A percentile compares a stretch with the other conserved stretches of the same genome.
Conservation (phyloP, 2,797 vertebrate genomes). For the Chaetodon trifasciatus region DNA sequence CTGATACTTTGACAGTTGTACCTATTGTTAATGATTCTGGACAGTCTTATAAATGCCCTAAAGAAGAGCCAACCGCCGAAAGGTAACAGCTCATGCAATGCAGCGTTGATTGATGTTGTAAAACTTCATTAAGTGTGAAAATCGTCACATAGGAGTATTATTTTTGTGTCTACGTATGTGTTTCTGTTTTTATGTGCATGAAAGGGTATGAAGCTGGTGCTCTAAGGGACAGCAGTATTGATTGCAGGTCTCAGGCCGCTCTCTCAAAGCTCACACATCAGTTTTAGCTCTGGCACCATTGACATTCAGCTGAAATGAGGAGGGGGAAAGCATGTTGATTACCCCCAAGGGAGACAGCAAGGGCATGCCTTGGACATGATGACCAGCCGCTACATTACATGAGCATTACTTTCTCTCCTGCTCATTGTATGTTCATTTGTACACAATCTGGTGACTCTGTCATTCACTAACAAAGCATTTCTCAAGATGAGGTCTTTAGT, state of each 20-base stretch:
- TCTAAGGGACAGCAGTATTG: constrained; percentile 68
- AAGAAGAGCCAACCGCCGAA: background rate
- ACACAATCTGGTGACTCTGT: constrained; percentile 27
- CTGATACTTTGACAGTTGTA: background rate
- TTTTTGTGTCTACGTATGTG: constrained; percentile 40
- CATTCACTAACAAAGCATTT: constrained; percentile 26
- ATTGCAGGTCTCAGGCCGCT: constrained; percentile 62
- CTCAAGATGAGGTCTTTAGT: constrained; percentile 20
- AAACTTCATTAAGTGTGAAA: constrained; percentile 35
- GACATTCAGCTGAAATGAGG: constrained; percentile 76
- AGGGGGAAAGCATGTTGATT: constrained; percentile 68
- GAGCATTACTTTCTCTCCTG: constrained; percentile 11
- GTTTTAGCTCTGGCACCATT: constrained; percentile 70
- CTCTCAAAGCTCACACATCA: constrained; percentile 66
- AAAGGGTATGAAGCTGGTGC: constrained; percentile 40
- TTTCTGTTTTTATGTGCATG: constrained; percentile 41
- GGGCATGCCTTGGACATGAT: constrained; percentile 55
- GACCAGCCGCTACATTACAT: constrained; percentile 54
- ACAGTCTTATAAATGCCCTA: background rate
- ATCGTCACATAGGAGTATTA: background rate
- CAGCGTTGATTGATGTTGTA: constrained; percentile 1
- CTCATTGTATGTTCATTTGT: constrained; percentile 52
- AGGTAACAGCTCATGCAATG: background rate
- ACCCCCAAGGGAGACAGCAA: constrained; percentile 63
- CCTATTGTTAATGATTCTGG: background rate